These are phyloP conservation scores for Zeus faber DNA, from an alignment of 2,113 vertebrate genomes.

Conservation along the genomic window DNA sequence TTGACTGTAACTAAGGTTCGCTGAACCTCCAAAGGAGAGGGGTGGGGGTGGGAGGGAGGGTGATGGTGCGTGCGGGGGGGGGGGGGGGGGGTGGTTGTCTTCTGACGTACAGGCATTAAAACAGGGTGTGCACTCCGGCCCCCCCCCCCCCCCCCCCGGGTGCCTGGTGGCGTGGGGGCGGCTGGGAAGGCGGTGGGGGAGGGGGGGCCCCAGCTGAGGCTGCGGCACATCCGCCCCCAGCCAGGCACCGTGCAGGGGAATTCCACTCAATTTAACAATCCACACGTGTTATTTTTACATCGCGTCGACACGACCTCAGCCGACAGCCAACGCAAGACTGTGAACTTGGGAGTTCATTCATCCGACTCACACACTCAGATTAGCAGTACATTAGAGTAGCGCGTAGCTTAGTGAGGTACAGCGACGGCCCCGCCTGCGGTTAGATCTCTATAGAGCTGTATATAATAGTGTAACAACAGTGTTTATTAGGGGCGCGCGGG, in stretches of 20 bases:
- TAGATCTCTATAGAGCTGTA: constrained; percentile 3
- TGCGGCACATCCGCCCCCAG: neutral
- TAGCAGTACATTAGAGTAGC: constrained; percentile 10
- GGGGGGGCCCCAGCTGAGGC: neutral
- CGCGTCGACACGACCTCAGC: constrained; percentile 1
- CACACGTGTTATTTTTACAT: constrained; percentile 36
- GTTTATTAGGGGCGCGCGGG: too few relatives aligned
- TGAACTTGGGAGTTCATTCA: too few relatives aligned
- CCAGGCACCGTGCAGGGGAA: constrained; percentile 50
- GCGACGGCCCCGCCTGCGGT: constrained; percentile 3
- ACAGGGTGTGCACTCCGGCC: neutral
- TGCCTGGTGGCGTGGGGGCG: neutral
- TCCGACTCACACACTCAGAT: constrained; percentile 20
- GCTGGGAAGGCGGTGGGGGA: neutral
- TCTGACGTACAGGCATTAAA: neutral
- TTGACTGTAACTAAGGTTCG: constrained; percentile 41
- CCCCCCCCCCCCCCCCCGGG: neutral
- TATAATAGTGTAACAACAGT: constrained; percentile 19
- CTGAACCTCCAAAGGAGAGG: constrained; percentile 18
- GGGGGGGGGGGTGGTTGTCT: too few relatives aligned
- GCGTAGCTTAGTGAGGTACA: constrained; percentile 16
- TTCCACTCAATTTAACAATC: constrained; percentile 48
- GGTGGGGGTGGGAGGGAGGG: constrained; percentile 24
- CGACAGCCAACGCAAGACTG: constrained; percentile 41
- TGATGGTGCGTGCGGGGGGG: constrained; percentile 28